Evolutionary conservation across 2,113 vertebrate genomes (phyloP), one percentile per base, ranked within the genome.

Genomic region (Poeciliopsis occidentalis): DNA sequence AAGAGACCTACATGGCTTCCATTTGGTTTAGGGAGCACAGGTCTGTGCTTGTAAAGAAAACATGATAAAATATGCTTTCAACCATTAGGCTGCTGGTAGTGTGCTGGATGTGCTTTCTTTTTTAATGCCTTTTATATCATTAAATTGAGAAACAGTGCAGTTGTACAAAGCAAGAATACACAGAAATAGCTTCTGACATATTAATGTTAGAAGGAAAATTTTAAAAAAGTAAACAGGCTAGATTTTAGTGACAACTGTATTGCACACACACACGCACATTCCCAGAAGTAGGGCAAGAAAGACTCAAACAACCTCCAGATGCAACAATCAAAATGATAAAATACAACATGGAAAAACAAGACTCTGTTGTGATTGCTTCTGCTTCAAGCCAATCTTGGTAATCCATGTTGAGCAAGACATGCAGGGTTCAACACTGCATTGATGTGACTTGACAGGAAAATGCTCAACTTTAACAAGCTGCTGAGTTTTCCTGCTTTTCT

Each of bases 1-100:
- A 47, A 39, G 63, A 80, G 81, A 85, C 68, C 71, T 76, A 51
- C 78, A 76, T 64, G 57, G 61, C 81, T 79, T 83, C 86, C 78
- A 68, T 82, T 77, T 84, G 85, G 72, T 76, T 83, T 54, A 69
- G 64, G 11, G 29, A 75, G 75, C 54, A 57, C 29, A 73, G 72
- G 73, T 64, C 71, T 75, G 26, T 44, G 22, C 69, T 85, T 74
- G 39, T 62, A 75, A 69, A 73, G 75, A 73, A 85, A 80, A 64
- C n/a, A 27, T 8, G 68, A 79, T 76, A 57, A 82, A 71, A 75
- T 77, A 81, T 78, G 67, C 73, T 64, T 65, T 75, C 39, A 57
- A 31, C 31, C n/a, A 78, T 32, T 64, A 66, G 37, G 72, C 64
- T 64, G 29, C 51, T 75, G 65, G 73, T 44, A 71, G n/a, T 34